Evolutionary conservation across 1,140 invertebrate species (phyloP).

Genomic region (Centruroides sculpturatus): DNA sequence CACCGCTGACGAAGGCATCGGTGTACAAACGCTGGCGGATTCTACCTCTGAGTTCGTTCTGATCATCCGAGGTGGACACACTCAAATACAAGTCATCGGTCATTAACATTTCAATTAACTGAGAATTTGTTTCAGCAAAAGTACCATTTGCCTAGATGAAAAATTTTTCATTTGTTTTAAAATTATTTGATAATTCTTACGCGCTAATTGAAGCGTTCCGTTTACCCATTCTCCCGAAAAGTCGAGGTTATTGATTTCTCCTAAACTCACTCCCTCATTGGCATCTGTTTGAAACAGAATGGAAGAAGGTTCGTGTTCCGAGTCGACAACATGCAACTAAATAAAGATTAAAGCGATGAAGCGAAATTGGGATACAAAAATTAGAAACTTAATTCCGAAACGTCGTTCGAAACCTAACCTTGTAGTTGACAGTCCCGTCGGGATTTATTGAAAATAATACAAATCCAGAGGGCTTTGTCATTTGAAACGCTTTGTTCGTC

Average conservation of each 20-base stretch:
- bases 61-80: constrained; percentile 43
- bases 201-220: too few relatives aligned
- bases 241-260: too few relatives aligned
- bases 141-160: constrained; percentile 44
- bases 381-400: neutral
- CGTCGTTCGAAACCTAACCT: neutral
- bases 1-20: constrained; percentile 50
- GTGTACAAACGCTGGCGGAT: constrained; percentile 50
- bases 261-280: neutral
- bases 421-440: constrained; percentile 12
- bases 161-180: too few relatives aligned
- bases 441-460: constrained; percentile 8
- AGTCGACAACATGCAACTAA: constrained; percentile 9
- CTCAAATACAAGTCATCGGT: constrained; percentile 58
- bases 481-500: neutral
- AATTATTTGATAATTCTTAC: neutral
- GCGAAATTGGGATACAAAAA: too few relatives aligned
- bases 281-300: constrained; percentile 5
- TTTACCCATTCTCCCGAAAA: too few relatives aligned
- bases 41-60: constrained; percentile 43
- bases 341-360: neutral
- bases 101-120: constrained; percentile 60
- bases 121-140: constrained; percentile 44
- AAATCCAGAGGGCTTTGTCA: constrained; percentile 10
- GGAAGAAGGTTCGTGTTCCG: neutral